Evolutionary conservation across 2,797 vertebrate species (phyloP), one percentile per base, ranked within the genome.

Genomic region (Alfaro cultratus): DNA sequence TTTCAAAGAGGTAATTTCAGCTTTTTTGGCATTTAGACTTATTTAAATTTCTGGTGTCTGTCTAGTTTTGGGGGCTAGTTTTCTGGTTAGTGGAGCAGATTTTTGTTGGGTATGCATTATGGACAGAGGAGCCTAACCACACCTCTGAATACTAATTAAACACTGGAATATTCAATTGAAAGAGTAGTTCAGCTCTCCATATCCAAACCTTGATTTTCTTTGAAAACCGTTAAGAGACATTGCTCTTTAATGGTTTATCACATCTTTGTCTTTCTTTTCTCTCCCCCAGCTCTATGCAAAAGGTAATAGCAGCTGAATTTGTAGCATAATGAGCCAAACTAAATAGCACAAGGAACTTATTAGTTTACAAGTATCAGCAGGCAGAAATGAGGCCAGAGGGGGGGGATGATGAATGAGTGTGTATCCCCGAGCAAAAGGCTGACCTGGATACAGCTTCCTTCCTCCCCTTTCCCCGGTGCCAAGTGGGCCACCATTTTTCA

Each of bases 341-440:
- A 95, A 96, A 96, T 86, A 94, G 89, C 93, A 92, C 88, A 90
- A 90, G 90, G 92, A 96, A 95, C 95, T 96, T 97, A 96, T 97
- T 97, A 97, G 97, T 95, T 95, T 96, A 95, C 68, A 94, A 96
- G 96, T 96, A 96, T 97, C 97, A 96, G 94, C 94, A 95, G 95
- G 96, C 96, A 97, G 97, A 98, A 99, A 99, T 96, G 96, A 99
- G 97, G 97, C 97, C 97, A 97, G 95, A 94, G 95, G 94, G 21
- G 95, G 94, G 91, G 92, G 92, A 95, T 98, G 97, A 99, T 97
- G 95, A 98, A 99, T 97, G 97, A 91, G 91, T 93, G 87, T 94
- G 96, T 95, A 96, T 96, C 96, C 96, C 95, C 97, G 94, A 97
- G 97, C 97, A 95, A 96, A 96, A 96, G 94, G 94, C 97, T 98